Evolutionary conservation across 2,888 invertebrate species (phyloP).

Genomic region (Archaeoteleia sp.): DNA sequence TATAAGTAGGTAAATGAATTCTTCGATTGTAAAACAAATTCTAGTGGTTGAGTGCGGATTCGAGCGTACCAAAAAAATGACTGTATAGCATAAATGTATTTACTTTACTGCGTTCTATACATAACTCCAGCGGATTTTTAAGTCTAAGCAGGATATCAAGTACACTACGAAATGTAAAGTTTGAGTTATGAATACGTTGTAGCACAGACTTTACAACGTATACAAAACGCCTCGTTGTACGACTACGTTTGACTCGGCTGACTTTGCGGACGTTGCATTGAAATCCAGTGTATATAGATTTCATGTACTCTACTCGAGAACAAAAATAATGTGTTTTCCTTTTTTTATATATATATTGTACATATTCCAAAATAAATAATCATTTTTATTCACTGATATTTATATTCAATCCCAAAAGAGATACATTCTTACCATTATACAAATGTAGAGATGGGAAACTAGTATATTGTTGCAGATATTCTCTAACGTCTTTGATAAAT

Average conservation of each 20-base stretch:
- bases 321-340: constrained; percentile 59
- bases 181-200: constrained; percentile 37
- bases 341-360: constrained; percentile 67
- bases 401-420: constrained; percentile 14
- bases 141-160: constrained; percentile 18
- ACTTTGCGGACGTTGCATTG: constrained; percentile 42
- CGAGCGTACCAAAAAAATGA: constrained; percentile 27
- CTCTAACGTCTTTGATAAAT: constrained; percentile 56
- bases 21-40: constrained; percentile 30
- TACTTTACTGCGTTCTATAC: constrained; percentile 28
- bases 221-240: constrained; percentile 35
- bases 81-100: constrained; percentile 32
- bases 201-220: constrained; percentile 31
- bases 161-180: constrained; percentile 26
- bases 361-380: constrained; percentile 74
- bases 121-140: constrained; percentile 29
- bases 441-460: constrained; percentile 50
- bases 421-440: constrained; percentile 60
- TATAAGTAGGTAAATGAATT: constrained; percentile 29
- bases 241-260: constrained; percentile 29
- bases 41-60: constrained; percentile 26
- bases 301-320: constrained; percentile 62
- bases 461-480: constrained; percentile 51
- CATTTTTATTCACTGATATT: constrained; percentile 69
- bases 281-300: constrained; percentile 63